These are phyloP conservation scores for Siphonodentalium dalli DNA, from an alignment of 2,888 invertebrate genomes.

Conservation along the genomic window DNA sequence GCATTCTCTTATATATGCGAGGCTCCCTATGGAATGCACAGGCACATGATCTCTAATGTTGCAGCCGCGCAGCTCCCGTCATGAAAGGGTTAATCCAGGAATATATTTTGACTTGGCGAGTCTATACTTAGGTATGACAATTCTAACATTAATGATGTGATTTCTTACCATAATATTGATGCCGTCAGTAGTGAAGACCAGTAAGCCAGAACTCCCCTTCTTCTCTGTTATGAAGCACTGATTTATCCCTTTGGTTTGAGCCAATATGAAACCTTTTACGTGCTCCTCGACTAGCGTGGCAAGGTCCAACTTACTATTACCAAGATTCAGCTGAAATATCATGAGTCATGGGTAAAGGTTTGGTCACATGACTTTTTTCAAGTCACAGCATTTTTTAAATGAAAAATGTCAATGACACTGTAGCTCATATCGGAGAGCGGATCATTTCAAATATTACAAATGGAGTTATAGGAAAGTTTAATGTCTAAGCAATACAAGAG, in stretches of 20 bases:
- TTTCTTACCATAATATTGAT: constrained; percentile 79
- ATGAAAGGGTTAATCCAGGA: not conserved
- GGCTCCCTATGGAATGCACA: too few relatives aligned
- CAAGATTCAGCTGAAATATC: constrained; percentile 70
- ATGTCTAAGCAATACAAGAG: too few relatives aligned
- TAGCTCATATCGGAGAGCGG: too few relatives aligned
- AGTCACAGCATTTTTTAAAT: too few relatives aligned
- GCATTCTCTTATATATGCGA: too few relatives aligned
- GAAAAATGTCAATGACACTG: too few relatives aligned
- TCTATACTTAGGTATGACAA: not conserved
- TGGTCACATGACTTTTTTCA: too few relatives aligned
- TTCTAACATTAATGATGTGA: not conserved
- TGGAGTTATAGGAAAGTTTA: too few relatives aligned
- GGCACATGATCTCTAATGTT: too few relatives aligned
- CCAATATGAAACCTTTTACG: constrained; percentile 77
- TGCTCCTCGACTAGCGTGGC: constrained; percentile 68
- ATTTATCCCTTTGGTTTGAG: constrained; percentile 81
- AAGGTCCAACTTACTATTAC: constrained; percentile 71
- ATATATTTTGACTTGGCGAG: not conserved
- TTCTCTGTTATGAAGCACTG: constrained; percentile 80
- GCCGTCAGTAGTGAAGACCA: constrained; percentile 88
- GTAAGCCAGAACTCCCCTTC: constrained; percentile 51
- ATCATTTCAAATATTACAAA: too few relatives aligned
- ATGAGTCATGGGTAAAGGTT: too few relatives aligned
- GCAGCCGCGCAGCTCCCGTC: too few relatives aligned